A percentile compares a stretch with the other conserved stretches of the same genome.
Evolutionary conservation across 2,113 vertebrate species (phyloP).

Genomic region (Epinephelus lanceolatus): DNA sequence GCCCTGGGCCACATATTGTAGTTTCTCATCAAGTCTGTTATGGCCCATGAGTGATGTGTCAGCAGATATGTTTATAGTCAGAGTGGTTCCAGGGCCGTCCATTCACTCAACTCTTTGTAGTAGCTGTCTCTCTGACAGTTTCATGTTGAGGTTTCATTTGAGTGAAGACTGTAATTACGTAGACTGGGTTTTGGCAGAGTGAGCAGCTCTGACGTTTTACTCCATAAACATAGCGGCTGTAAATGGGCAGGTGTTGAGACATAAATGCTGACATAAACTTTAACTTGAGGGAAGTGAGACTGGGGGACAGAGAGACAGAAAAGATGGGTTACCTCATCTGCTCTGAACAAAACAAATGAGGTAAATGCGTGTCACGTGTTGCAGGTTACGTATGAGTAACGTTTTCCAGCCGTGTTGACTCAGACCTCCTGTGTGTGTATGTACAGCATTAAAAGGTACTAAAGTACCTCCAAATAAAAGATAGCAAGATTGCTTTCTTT

Average conservation of each 20-base stretch:
- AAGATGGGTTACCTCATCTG: slow-evolving; percentile 78
- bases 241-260: slow-evolving; percentile 52
- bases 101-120: slow-evolving; percentile 54
- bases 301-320: slow-evolving; percentile 35
- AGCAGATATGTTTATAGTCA: slow-evolving; percentile 73
- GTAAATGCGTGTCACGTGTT: slow-evolving; percentile 77
- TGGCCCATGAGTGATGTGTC: slow-evolving; percentile 60
- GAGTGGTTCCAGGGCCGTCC: slow-evolving; percentile 24
- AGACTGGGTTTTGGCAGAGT: slow-evolving; percentile 44
- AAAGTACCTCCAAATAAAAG: slow-evolving; percentile 10
- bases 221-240: slow-evolving; percentile 50
- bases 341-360: slow-evolving; percentile 79
- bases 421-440: slow-evolving; percentile 51
- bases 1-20: slow-evolving; percentile 62
- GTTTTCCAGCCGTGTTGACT: slow-evolving; percentile 68
- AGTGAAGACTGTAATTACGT: slow-evolving; percentile 66
- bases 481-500: neutral
- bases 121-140: slow-evolving; percentile 41
- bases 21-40: slow-evolving; percentile 74
- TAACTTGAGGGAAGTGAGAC: slow-evolving; percentile 35
- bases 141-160: slow-evolving; percentile 55
- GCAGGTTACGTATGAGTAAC: slow-evolving; percentile 62
- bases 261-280: slow-evolving; percentile 45
- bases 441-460: slow-evolving; percentile 16
- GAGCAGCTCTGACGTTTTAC: slow-evolving; percentile 42